phyloP scores from a whole-genome alignment of 2,797 vertebrate genomes.

The Cuculus canorus region DNA sequence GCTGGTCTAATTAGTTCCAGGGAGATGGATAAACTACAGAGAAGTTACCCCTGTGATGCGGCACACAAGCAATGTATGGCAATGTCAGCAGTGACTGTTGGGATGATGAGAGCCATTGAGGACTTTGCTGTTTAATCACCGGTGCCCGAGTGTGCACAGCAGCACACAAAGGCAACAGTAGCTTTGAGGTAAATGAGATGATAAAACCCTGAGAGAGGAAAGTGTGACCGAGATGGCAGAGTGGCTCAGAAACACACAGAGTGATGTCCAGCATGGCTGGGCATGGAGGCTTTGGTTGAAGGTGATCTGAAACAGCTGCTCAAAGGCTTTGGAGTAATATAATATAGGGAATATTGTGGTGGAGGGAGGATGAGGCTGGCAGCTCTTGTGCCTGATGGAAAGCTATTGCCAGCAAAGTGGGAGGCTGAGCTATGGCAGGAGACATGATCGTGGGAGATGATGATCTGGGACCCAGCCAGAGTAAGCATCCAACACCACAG shows the following conservation, averaged over 20 bases:
- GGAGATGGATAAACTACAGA: not conserved
- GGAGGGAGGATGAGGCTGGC: not conserved
- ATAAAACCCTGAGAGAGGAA: not conserved
- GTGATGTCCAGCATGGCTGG: accelerated
- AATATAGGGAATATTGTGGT: not conserved
- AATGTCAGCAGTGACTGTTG: not conserved
- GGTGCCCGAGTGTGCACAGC: accelerated
- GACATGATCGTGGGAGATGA: not conserved
- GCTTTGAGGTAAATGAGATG: not conserved
- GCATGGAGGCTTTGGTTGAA: not conserved
- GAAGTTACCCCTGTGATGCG: not conserved
- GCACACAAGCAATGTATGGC: accelerated
- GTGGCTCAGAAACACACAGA: not conserved
- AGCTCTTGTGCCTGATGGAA: not conserved
- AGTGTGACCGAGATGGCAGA: not conserved
- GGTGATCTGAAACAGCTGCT: not conserved
- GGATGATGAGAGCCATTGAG: not conserved
- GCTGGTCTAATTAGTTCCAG: not conserved
- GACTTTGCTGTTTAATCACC: not conserved
- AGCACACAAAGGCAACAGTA: not conserved
- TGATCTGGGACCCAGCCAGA: not conserved
- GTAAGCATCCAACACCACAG: not conserved
- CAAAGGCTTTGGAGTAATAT: not conserved
- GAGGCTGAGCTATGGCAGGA: not conserved
- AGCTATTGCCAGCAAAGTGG: not conserved